Conservation (phyloP, 2,888 invertebrate species). For the Ellobium chinense region DNA sequence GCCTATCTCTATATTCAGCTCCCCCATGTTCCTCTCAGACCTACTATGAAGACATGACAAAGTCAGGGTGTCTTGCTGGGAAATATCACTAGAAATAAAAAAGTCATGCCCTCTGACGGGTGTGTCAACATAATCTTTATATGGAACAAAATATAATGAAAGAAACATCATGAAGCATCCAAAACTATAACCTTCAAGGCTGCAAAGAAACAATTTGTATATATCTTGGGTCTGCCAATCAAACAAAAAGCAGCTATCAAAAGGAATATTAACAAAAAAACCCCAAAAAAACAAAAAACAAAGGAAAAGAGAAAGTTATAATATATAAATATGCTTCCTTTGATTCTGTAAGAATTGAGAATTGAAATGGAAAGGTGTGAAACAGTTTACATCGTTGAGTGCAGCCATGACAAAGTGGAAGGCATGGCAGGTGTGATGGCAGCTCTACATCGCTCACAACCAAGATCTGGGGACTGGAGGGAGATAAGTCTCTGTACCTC, state of each 20-base stretch:
- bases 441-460: too few relatives aligned
- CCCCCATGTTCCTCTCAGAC: too few relatives aligned
- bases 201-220: background rate
- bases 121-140: background rate
- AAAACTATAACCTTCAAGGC: background rate
- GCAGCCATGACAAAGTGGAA: background rate
- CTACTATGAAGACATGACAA: too few relatives aligned
- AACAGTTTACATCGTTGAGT: background rate
- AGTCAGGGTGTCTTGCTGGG: too few relatives aligned
- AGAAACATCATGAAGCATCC: background rate
- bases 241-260: background rate
- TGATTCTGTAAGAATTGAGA: too few relatives aligned
- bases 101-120: background rate
- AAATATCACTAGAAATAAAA: background rate
- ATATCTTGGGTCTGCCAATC: background rate
- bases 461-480: too few relatives aligned
- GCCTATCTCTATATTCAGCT: too few relatives aligned
- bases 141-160: background rate
- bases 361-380: background rate
- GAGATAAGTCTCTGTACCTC: too few relatives aligned
- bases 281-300: background rate
- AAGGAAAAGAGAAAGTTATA: too few relatives aligned
- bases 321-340: too few relatives aligned
- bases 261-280: background rate
- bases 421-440: too few relatives aligned